Evolutionary conservation across 1,140 invertebrate species (phyloP).

Genomic region (Drosophila asahinai): DNA sequence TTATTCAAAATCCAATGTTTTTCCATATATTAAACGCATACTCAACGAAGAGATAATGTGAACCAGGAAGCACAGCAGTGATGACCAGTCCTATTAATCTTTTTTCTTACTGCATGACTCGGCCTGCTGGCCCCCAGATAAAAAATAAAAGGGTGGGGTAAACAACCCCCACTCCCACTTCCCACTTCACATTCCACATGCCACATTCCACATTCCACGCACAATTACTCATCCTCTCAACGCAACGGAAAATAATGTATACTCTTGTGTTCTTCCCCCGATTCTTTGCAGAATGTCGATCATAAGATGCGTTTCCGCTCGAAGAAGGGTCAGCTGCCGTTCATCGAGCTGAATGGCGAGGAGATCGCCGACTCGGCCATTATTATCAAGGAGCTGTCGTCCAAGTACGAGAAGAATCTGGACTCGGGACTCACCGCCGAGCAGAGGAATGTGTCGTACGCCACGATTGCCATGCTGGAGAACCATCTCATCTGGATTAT

Average conservation of each 20-base stretch:
- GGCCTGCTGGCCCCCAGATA: slow-evolving; percentile 23
- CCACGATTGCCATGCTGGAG: slow-evolving; percentile 98
- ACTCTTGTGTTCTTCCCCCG: slow-evolving; percentile 16
- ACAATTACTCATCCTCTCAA: slow-evolving; percentile 51
- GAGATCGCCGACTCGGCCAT: slow-evolving; percentile 96
- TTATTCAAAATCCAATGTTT: background rate
- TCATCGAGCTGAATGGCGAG: slow-evolving; percentile 96
- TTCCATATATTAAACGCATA: background rate
- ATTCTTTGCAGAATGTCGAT: slow-evolving; percentile 93
- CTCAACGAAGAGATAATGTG: background rate
- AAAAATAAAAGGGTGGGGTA: slow-evolving; percentile 20
- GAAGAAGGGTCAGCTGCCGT: slow-evolving; percentile 96
- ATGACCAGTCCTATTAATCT: slow-evolving; percentile 7
- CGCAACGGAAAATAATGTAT: slow-evolving; percentile 19
- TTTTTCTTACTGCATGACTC: slow-evolving; percentile 1
- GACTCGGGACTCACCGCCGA: slow-evolving; percentile 92
- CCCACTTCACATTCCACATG: slow-evolving; percentile 15
- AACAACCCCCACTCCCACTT: slow-evolving; percentile 28
- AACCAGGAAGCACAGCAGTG: slow-evolving; percentile 1
- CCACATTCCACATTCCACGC: slow-evolving; percentile 18
- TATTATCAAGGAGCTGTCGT: slow-evolving; percentile 94
- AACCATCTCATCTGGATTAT: slow-evolving; percentile 96
- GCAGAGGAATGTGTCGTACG: slow-evolving; percentile 94
- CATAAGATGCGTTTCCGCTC: slow-evolving; percentile 97
- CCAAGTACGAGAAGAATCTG: slow-evolving; percentile 93